These are phyloP conservation scores for Poicephalus gulielmi DNA, from an alignment of 2,113 vertebrate species.

Conservation along the genomic window DNA sequence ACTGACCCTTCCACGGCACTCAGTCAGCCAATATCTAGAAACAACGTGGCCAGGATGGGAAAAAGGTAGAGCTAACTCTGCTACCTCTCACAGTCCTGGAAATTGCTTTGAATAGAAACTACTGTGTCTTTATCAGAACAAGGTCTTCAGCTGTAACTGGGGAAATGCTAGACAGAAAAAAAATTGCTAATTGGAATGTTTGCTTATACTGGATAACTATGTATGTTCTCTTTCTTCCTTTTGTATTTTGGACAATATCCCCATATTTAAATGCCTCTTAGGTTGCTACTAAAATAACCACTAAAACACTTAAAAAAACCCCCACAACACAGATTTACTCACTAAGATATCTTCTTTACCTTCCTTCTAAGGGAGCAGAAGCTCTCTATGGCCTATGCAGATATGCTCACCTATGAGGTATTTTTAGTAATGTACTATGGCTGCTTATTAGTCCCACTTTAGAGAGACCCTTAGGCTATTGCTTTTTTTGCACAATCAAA, in stretches of 20 bases:
- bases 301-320: neutral
- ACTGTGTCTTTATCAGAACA: neutral
- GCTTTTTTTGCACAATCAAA: conserved; percentile 25
- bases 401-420: neutral
- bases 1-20: neutral
- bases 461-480: neutral
- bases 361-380: neutral
- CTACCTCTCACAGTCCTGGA: neutral
- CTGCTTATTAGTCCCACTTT: neutral
- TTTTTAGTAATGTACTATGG: neutral
- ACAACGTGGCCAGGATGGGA: neutral
- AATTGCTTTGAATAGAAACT: neutral
- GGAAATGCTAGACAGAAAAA: neutral
- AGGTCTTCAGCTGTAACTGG: neutral
- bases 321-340: neutral
- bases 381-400: neutral
- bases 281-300: neutral
- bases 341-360: neutral
- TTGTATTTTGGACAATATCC: neutral
- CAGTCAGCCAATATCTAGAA: neutral
- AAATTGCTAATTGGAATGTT: neutral
- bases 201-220: neutral
- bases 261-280: neutral
- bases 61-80: neutral
- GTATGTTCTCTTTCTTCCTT: neutral